Evolutionary conservation across 2,797 vertebrate genomes (phyloP).

Genomic region (Neostethus bicornis): DNA sequence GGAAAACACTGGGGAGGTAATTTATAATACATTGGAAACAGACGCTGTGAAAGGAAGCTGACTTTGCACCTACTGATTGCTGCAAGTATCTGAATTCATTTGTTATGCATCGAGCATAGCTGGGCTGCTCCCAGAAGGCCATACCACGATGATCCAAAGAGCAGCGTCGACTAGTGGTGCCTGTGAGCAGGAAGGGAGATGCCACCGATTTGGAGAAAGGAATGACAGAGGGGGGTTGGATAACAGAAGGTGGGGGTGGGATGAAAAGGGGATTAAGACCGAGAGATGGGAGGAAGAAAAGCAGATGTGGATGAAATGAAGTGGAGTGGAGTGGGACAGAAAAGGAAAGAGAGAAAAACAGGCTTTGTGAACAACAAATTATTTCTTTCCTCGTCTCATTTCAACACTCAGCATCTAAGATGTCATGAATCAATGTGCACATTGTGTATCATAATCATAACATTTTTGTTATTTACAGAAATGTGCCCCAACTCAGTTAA

Average conservation of each 20-base stretch:
- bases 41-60: slow-evolving; percentile 88
- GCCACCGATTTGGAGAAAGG: slow-evolving; percentile 54
- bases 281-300: slow-evolving; percentile 49
- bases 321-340: slow-evolving; percentile 21
- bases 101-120: slow-evolving; percentile 99
- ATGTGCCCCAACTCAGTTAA: slow-evolving; percentile 50
- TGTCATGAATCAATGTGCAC: slow-evolving; percentile 32
- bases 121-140: slow-evolving; percentile 99
- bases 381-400: slow-evolving; percentile 26
- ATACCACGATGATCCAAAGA: slow-evolving; percentile 97
- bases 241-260: slow-evolving; percentile 10
- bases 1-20: slow-evolving; percentile 65
- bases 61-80: slow-evolving; percentile 99
- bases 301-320: slow-evolving; percentile 50
- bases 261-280: slow-evolving; percentile 54
- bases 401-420: slow-evolving; percentile 45
- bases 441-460: slow-evolving; percentile 17
- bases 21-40: slow-evolving; percentile 87
- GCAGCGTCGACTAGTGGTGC: slow-evolving; percentile 99
- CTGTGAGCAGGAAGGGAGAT: slow-evolving; percentile 77
- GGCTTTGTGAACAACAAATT: slow-evolving; percentile 42
- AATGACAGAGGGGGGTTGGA: slow-evolving; percentile 26
- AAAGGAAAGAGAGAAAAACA: slow-evolving; percentile 39
- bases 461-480: slow-evolving; percentile 39
- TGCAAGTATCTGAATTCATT: slow-evolving; percentile 99